These are phyloP conservation scores for Bagarius yarrelli DNA, from an alignment of 2,113 vertebrate genomes.

Conservation along the genomic window DNA sequence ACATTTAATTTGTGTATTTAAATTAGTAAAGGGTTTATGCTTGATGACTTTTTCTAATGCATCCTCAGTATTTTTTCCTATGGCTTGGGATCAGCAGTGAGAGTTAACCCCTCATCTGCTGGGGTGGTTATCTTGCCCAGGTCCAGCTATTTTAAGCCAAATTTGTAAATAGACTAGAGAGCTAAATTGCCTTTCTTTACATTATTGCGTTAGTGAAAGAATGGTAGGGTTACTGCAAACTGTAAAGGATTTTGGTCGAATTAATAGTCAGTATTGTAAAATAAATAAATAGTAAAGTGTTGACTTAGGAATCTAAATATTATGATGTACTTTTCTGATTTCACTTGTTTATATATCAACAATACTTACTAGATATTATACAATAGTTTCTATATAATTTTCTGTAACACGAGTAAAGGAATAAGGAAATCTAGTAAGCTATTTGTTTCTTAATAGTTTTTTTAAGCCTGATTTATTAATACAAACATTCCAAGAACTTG, in stretches of 20 bases:
- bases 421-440: background rate
- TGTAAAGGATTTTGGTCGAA: background rate
- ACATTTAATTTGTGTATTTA: too few species aligned
- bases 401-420: background rate
- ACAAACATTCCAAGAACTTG: background rate
- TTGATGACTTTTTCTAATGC: too few species aligned
- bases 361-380: background rate
- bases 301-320: background rate
- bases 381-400: background rate
- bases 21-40: too few species aligned
- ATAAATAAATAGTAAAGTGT: background rate
- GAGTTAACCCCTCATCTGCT: too few species aligned
- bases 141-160: too few species aligned
- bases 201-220: background rate
- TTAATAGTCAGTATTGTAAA: too few species aligned
- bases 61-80: too few species aligned
- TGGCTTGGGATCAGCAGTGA: too few species aligned
- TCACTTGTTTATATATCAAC: background rate
- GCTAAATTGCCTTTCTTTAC: too few species aligned
- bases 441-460: too few species aligned
- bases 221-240: background rate
- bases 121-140: too few species aligned
- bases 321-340: background rate
- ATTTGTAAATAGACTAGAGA: background rate
- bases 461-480: too few species aligned